These are phyloP conservation scores for Aplodontia rufa DNA, from an alignment of 2,113 vertebrate genomes.

Conservation along the genomic window DNA sequence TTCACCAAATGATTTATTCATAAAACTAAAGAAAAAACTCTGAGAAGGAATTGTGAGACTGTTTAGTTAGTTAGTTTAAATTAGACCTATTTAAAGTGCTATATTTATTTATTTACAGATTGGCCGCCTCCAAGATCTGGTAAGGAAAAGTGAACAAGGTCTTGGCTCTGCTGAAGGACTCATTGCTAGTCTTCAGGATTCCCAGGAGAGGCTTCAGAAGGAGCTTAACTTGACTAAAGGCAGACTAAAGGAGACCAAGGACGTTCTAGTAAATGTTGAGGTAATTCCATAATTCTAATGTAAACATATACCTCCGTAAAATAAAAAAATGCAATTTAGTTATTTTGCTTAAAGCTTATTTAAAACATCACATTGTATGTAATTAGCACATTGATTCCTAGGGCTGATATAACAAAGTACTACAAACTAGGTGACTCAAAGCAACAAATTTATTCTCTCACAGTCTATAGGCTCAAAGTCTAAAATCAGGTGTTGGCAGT, in stretches of 20 bases:
- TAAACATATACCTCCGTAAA: neutral
- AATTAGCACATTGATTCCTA: neutral
- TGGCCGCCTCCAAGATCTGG: constrained; percentile 90
- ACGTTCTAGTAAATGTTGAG: constrained; percentile 94
- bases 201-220: constrained; percentile 94
- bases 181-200: constrained; percentile 93
- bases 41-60: neutral
- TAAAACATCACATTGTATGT: neutral
- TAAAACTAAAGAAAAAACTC: neutral
- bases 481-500: neutral
- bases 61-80: neutral
- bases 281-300: constrained; percentile 79
- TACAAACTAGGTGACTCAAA: neutral
- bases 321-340: constrained; percentile 9
- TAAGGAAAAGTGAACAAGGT: constrained; percentile 92
- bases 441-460: neutral
- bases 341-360: neutral
- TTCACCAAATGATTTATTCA: neutral
- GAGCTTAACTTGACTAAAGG: constrained; percentile 94
- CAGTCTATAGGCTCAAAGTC: neutral
- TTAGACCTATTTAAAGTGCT: neutral
- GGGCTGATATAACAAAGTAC: neutral
- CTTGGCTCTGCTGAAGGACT: constrained; percentile 92
- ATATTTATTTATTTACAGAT: constrained; percentile 82
- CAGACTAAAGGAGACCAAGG: constrained; percentile 93